Conservation (phyloP, 2,797 vertebrate genomes). For the Balearica regulorum region DNA sequence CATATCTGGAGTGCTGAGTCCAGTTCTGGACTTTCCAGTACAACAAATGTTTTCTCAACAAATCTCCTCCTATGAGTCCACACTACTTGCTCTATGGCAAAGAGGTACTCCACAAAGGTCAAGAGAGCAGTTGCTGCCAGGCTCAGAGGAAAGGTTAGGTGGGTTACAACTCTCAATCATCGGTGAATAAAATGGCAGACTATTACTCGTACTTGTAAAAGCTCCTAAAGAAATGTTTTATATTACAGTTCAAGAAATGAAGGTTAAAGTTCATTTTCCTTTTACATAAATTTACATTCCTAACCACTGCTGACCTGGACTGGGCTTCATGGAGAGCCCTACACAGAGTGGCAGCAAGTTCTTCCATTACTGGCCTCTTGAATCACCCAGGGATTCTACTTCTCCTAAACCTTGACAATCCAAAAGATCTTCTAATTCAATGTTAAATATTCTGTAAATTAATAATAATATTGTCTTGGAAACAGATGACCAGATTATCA, state of each 20-base stretch:
- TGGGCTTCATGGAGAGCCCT: background rate
- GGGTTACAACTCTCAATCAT: background rate
- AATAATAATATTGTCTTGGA: background rate
- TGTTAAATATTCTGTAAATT: background rate
- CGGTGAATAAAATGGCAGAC: background rate
- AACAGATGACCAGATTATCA: background rate
- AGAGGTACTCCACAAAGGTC: background rate
- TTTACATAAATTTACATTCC: background rate
- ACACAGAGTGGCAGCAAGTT: background rate
- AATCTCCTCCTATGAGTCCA: background rate
- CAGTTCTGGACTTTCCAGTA: background rate
- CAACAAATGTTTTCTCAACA: background rate
- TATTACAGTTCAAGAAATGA: background rate
- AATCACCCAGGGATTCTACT: background rate
- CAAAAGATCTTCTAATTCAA: background rate
- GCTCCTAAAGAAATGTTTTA: background rate
- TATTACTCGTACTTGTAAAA: background rate
- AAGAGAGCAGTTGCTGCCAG: fast-evolving
- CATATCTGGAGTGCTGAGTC: background rate
- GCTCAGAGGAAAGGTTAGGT: background rate
- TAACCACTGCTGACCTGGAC: background rate
- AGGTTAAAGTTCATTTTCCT: background rate
- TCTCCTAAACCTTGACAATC: background rate
- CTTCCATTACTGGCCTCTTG: background rate
- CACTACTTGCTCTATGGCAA: background rate